A percentile compares a stretch with the other conserved stretches of the same genome.
phyloP scores from a whole-genome alignment of 1,140 invertebrate species.

The Lineus longissimus region DNA sequence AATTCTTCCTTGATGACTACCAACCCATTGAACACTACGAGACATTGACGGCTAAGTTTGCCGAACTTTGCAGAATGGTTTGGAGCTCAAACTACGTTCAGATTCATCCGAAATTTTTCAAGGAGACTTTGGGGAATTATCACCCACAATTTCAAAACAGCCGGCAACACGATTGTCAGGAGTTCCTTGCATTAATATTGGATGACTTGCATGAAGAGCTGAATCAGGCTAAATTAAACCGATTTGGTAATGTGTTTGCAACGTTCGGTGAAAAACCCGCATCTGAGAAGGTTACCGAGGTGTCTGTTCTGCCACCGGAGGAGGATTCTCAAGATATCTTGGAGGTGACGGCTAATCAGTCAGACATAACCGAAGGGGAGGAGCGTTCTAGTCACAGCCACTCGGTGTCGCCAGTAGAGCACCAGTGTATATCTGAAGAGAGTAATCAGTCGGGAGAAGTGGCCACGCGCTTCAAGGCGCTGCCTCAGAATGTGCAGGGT shows the following conservation, averaged over 20 bases:
- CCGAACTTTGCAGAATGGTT: constrained; percentile 60
- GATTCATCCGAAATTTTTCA: constrained; percentile 63
- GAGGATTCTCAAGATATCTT: constrained; percentile 26
- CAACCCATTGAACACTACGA: constrained; percentile 18
- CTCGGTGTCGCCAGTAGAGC: constrained; percentile 1
- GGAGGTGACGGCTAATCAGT: constrained; percentile 29
- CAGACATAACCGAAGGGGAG: not conserved
- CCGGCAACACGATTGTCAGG: constrained; percentile 70
- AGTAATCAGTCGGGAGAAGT: constrained; percentile 33
- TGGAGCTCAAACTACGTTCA: constrained; percentile 63
- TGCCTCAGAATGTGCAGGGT: too few relatives aligned
- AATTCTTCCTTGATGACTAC: constrained; percentile 55
- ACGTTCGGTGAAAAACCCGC: constrained; percentile 10
- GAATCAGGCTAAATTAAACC: constrained; percentile 43
- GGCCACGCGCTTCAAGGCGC: not conserved
- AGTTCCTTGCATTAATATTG: constrained; percentile 67
- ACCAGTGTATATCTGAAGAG: constrained; percentile 26
- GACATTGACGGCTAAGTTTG: constrained; percentile 56
- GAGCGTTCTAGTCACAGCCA: not conserved
- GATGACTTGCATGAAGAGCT: constrained; percentile 69
- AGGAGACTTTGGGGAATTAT: constrained; percentile 61
- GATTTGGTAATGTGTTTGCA: not conserved
- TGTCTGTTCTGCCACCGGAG: not conserved
- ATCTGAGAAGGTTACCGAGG: constrained; percentile 8
- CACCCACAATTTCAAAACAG: constrained; percentile 64